Evolutionary conservation across 1,140 invertebrate genomes (phyloP).

Genomic region (Drosophila pruinosa): DNA sequence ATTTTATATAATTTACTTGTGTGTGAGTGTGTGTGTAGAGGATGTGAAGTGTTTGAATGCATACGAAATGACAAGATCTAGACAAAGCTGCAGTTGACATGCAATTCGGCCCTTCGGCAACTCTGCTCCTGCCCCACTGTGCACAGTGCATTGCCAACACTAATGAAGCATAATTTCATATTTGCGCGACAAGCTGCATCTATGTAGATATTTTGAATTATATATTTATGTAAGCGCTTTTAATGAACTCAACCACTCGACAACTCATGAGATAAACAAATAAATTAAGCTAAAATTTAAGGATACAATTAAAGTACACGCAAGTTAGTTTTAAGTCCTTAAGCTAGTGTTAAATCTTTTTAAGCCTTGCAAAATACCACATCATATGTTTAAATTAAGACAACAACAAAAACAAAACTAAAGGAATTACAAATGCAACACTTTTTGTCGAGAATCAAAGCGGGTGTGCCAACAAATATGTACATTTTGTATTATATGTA

Average conservation of each 20-base stretch:
- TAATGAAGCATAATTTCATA: constrained; percentile 80
- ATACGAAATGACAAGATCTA: constrained; percentile 53
- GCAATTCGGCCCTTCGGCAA: background rate
- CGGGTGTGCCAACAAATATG: constrained; percentile 81
- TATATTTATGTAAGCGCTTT: constrained; percentile 57
- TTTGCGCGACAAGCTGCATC: constrained; percentile 52
- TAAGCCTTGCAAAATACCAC: constrained; percentile 58
- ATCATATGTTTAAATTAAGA: constrained; percentile 16
- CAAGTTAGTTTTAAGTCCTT: constrained; percentile 32
- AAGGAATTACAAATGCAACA: background rate
- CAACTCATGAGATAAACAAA: background rate
- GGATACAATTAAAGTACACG: background rate
- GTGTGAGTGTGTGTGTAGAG: constrained; percentile 22
- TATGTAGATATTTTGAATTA: constrained; percentile 72
- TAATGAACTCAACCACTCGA: constrained; percentile 62
- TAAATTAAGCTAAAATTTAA: constrained; percentile 9
- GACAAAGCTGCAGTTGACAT: constrained; percentile 55
- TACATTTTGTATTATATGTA: constrained; percentile 63
- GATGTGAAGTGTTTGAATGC: constrained; percentile 48
- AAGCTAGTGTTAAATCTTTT: constrained; percentile 14
- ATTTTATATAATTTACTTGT: constrained; percentile 68
- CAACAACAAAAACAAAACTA: background rate
- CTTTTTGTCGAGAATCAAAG: constrained; percentile 66
- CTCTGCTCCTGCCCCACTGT: constrained; percentile 10
- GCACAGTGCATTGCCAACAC: constrained; percentile 55